Conservation (phyloP, 2,888 invertebrate species). For the Drosophila colorata region DNA sequence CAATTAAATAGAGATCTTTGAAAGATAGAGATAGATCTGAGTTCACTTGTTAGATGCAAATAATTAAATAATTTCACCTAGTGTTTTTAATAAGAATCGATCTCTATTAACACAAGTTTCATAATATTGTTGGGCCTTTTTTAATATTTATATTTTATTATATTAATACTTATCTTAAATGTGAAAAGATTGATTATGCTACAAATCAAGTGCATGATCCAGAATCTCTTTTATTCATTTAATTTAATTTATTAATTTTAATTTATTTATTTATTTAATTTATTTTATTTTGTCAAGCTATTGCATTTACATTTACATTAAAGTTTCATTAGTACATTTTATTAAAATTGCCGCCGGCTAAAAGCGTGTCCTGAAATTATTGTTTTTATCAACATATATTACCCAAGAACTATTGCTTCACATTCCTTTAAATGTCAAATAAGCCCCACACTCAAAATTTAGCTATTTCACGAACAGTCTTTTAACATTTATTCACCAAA, state of each 20-base stretch:
- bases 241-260: not conserved
- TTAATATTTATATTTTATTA: not conserved
- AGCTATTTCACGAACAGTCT: not conserved
- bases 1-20: not conserved
- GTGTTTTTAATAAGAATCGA: not conserved
- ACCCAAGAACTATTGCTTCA: not conserved
- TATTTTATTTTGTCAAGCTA: too few relatives aligned
- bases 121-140: not conserved
- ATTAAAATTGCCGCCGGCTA: constrained; percentile 10
- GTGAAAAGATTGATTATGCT: not conserved
- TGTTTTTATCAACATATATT: not conserved
- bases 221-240: not conserved
- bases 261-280: not conserved
- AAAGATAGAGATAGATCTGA: not conserved
- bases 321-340: too few relatives aligned
- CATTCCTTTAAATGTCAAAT: not conserved
- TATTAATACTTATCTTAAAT: not conserved
- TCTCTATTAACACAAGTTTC: too few relatives aligned
- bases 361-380: not conserved
- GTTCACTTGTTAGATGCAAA: not conserved
- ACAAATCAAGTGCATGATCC: not conserved
- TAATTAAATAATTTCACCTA: not conserved
- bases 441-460: too few relatives aligned
- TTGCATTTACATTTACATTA: too few relatives aligned
- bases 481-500: not conserved